Conservation (phyloP, 2,113 vertebrate species). For the Cacatua alba region DNA sequence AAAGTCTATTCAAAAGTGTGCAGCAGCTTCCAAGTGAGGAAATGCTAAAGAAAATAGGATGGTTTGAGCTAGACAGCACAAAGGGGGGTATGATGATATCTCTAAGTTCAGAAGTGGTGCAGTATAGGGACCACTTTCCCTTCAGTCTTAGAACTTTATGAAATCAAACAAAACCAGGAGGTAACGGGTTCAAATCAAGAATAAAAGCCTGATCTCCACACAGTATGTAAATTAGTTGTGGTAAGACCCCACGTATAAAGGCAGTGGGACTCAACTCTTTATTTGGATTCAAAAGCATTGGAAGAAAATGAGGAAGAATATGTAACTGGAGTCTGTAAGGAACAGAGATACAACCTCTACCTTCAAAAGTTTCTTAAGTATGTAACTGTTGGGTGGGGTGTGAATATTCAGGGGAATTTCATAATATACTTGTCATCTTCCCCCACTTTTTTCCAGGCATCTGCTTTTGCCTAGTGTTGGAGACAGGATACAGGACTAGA, state of each 20-base stretch:
- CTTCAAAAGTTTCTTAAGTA: neutral
- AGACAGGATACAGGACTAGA: neutral
- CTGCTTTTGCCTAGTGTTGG: slow-evolving; percentile 30
- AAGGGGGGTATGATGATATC: neutral
- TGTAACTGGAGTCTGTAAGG: neutral
- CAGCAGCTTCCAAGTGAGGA: neutral
- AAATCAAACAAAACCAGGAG: neutral
- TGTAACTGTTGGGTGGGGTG: neutral
- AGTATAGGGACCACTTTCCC: neutral
- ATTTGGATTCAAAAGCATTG: neutral
- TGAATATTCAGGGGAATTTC: neutral
- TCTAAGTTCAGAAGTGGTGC: neutral
- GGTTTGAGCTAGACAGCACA: neutral
- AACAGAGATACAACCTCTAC: neutral
- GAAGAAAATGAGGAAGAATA: neutral
- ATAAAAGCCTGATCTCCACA: neutral
- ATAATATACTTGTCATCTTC: neutral
- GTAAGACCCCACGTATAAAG: neutral
- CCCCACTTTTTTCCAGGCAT: neutral
- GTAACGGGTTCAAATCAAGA: neutral
- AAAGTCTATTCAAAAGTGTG: neutral
- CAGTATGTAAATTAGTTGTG: neutral
- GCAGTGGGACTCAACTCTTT: neutral
- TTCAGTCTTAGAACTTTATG: neutral
- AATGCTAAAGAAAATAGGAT: neutral